Evolutionary conservation across 2,888 invertebrate genomes (phyloP), one percentile per base, ranked within the genome.

Genomic region (Linnaemya tessellans): DNA sequence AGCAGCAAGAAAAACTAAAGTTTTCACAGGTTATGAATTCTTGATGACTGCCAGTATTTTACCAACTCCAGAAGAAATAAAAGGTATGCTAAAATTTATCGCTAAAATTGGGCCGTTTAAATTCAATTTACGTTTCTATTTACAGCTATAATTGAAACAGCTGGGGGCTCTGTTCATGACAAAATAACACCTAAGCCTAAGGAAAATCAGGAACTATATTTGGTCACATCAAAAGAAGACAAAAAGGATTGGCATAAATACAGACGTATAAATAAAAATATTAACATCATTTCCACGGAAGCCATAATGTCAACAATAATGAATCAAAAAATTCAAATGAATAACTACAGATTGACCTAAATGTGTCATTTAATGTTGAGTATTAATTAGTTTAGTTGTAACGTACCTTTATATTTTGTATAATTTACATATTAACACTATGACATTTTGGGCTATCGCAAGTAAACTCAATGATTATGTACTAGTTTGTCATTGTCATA

Each of bases 251-350:
- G 90, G 90, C 84, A 88, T n/a, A 83, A 85, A 54, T 89, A 88
- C 49, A 87, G 88, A 38, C 88, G 88, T 41, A 22, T 41, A 13
- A 87, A 87, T 75, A 68, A 70, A 20, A 87, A 89, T 56, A 84
- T 90, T 20, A 65, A 84, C 8, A 89, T 90, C 58, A 87, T 89
- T 5, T 87, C 87, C 58, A 88, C 88, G 9, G 89, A 89, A 60
- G 89, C 89, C 25, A 84, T 90, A n/a, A 89, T 90, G 88, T 70
- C 88, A 1, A 80, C 89, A 7, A 87, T 90, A 43, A 88, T 90
- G 88, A 89, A 89, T 38, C 90, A 90, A 75, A 80, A 68, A 15
- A 68, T 87, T 43, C 82, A 86, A 3, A 81, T 89, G 65, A 79
- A 65, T 51, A 75, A 46, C 64, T 84, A 84, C 68, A 65, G 67